These are phyloP conservation scores for Clamator glandarius DNA, from an alignment of 2,797 vertebrate genomes.

Conservation along the genomic window DNA sequence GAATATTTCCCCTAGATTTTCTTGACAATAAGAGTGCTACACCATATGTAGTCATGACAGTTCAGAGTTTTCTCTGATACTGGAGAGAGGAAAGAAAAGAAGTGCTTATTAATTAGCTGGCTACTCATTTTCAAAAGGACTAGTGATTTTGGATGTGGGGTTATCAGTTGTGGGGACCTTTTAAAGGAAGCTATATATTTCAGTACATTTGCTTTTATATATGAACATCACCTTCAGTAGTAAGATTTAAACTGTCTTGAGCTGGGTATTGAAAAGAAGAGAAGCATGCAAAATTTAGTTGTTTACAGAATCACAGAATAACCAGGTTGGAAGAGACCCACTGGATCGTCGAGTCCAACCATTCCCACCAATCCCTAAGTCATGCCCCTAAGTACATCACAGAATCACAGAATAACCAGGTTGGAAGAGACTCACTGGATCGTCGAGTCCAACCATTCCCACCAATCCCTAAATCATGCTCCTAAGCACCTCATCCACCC, in stretches of 20 bases:
- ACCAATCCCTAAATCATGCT: too few species aligned
- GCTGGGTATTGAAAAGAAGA: background rate
- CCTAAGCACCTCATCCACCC: too few species aligned
- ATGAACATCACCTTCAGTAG: background rate
- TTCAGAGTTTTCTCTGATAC: background rate
- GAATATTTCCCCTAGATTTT: background rate
- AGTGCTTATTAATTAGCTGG: background rate
- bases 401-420: too few species aligned
- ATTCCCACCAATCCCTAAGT: too few species aligned
- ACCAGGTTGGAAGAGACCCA: too few species aligned
- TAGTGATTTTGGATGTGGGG: background rate
- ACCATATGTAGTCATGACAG: background rate
- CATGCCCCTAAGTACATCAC: too few species aligned
- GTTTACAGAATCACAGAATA: too few species aligned
- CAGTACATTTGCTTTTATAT: background rate
- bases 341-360: too few species aligned
- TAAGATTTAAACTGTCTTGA: background rate
- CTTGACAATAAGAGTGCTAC: background rate
- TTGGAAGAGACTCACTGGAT: too few species aligned
- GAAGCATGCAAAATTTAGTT: background rate
- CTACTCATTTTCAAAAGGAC: background rate
- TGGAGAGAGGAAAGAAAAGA: background rate
- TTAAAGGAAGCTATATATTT: background rate
- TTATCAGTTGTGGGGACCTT: background rate
- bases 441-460: too few species aligned